phyloP scores from a whole-genome alignment of 1,140 invertebrate species.

The Planococcus citri region DNA sequence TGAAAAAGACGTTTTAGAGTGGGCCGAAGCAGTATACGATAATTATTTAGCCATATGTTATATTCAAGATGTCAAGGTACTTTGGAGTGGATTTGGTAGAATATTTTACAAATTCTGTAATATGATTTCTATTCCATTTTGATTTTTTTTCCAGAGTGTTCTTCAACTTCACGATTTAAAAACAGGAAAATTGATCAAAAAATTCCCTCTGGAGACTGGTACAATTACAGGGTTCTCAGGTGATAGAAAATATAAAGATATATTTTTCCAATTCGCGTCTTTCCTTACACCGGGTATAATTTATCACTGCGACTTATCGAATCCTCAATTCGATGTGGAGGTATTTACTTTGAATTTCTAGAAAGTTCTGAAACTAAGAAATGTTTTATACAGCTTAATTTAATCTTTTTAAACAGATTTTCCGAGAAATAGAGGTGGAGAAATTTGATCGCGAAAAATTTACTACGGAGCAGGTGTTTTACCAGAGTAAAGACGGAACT shows the following conservation, averaged over 20 bases:
- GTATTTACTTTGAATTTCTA: too few relatives aligned
- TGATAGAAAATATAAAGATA: slow-evolving; percentile 70
- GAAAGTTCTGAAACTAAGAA: slow-evolving; percentile 24
- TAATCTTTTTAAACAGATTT: slow-evolving; percentile 44
- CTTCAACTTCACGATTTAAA: slow-evolving; percentile 67
- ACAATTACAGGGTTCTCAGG: slow-evolving; percentile 73
- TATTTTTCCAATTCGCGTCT: slow-evolving; percentile 89
- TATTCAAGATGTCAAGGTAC: slow-evolving; percentile 87
- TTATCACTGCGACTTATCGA: slow-evolving; percentile 70
- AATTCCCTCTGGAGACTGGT: slow-evolving; percentile 73
- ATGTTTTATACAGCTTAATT: too few relatives aligned
- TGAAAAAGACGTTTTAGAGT: slow-evolving; percentile 75
- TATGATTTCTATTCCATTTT: too few relatives aligned
- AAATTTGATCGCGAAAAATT: slow-evolving; percentile 71
- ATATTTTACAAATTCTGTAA: too few relatives aligned
- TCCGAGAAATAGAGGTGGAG: slow-evolving; percentile 69
- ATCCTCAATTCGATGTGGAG: slow-evolving; percentile 46
- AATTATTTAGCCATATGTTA: slow-evolving; percentile 86
- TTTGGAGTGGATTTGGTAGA: too few relatives aligned
- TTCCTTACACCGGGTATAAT: slow-evolving; percentile 86
- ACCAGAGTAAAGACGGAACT: slow-evolving; percentile 86
- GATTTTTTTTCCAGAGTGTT: slow-evolving; percentile 52
- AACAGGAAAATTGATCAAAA: slow-evolving; percentile 55
- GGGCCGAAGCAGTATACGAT: slow-evolving; percentile 65
- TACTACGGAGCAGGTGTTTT: slow-evolving; percentile 60